phyloP scores from a whole-genome alignment of 2,797 vertebrate species.

The Mus spretus region DNA sequence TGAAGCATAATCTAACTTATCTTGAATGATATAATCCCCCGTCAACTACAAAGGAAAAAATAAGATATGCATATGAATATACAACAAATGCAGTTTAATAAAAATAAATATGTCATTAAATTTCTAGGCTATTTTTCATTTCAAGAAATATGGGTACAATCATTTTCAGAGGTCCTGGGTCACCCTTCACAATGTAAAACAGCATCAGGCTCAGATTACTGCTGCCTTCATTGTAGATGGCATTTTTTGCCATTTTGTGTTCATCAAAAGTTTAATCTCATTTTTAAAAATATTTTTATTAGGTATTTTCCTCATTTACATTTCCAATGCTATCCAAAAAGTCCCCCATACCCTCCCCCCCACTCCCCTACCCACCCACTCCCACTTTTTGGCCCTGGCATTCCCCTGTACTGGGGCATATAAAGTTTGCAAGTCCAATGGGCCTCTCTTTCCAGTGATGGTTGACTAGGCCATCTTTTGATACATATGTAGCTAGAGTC shows the following conservation, averaged over 20 bases:
- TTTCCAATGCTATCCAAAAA: too few relatives aligned
- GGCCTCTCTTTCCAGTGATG: too few relatives aligned
- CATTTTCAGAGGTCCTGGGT: slow-evolving; percentile 39
- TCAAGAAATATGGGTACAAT: neutral
- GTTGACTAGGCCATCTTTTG: too few relatives aligned
- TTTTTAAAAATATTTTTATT: neutral
- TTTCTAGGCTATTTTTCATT: slow-evolving; percentile 39
- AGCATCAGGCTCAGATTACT: slow-evolving; percentile 7
- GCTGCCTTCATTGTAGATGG: slow-evolving; percentile 2
- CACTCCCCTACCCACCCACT: too few relatives aligned
- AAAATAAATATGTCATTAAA: neutral
- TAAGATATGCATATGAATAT: slow-evolving; percentile 42
- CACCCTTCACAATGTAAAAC: slow-evolving; percentile 21
- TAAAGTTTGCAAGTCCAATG: too few relatives aligned
- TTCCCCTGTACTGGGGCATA: too few relatives aligned
- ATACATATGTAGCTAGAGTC: too few relatives aligned
- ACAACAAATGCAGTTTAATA: slow-evolving; percentile 24
- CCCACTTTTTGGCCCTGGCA: too few relatives aligned
- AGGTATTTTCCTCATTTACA: too few relatives aligned
- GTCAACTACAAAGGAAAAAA: slow-evolving; percentile 26
- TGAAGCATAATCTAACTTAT: neutral
- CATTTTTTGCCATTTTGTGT: slow-evolving; percentile 47
- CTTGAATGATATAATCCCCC: slow-evolving; percentile 13
- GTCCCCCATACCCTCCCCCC: too few relatives aligned
- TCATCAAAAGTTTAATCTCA: slow-evolving; percentile 56